Evolutionary conservation across 2,797 vertebrate genomes (phyloP).

Genomic region (Ctenochaetus hawaiiensis): DNA sequence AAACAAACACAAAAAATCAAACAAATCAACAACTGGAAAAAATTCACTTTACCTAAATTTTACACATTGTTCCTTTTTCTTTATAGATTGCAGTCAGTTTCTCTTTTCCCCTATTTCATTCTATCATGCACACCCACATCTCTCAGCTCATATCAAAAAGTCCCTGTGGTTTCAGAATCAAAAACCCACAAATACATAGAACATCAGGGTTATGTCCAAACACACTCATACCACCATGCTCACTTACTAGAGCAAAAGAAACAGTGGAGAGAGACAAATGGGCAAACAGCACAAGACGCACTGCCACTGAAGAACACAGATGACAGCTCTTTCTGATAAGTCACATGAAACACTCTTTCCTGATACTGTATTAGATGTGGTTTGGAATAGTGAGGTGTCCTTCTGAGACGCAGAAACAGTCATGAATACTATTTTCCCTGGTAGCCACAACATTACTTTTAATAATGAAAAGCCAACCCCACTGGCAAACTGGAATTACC

Average conservation of each 20-base stretch:
- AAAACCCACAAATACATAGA: constrained; percentile 10
- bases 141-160: neutral
- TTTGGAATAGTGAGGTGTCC: neutral
- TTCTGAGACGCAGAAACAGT: neutral
- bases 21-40: no score
- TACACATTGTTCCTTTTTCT: constrained; percentile 3
- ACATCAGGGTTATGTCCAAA: neutral
- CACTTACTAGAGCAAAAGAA: neutral
- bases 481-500: no score
- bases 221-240: neutral
- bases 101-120: neutral
- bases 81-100: neutral
- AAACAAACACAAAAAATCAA: neutral
- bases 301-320: neutral
- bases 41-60: neutral
- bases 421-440: neutral
- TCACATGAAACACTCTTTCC: neutral
- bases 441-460: neutral
- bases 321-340: neutral
- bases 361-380: neutral
- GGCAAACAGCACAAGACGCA: neutral
- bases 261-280: neutral
- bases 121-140: neutral
- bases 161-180: constrained; percentile 22
- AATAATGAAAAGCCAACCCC: neutral